Evolutionary conservation across 2,113 vertebrate genomes (phyloP).

Genomic region (Laticauda laticaudata): DNA sequence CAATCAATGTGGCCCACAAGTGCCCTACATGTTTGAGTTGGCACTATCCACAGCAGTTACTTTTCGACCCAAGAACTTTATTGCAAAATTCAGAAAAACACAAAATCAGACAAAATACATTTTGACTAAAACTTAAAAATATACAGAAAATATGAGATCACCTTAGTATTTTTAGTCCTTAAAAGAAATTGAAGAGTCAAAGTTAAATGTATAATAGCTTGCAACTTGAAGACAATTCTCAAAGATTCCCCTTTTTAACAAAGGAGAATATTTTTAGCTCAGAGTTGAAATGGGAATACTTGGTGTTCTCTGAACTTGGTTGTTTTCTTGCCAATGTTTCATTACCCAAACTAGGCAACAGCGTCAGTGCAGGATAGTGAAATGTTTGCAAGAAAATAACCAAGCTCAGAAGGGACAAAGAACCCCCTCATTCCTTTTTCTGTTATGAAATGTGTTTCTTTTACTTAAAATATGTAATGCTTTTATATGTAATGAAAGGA

Average conservation of each 20-base stretch:
- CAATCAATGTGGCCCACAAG: neutral
- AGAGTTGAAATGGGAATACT: neutral
- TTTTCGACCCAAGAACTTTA: neutral
- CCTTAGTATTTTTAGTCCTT: neutral
- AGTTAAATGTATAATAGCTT: neutral
- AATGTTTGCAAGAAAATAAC: neutral
- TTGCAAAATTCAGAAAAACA: neutral
- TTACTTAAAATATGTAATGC: neutral
- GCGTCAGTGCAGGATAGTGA: neutral
- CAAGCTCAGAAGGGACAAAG: neutral
- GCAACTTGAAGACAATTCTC: neutral
- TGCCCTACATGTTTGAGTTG: neutral
- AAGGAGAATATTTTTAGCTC: neutral
- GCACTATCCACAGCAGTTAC: neutral
- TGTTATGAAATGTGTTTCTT: neutral
- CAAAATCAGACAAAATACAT: neutral
- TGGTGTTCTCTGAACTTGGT: neutral
- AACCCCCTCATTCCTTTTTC: neutral
- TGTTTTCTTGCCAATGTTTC: neutral
- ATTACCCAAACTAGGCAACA: neutral
- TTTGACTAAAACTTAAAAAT: neutral
- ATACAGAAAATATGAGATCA: neutral
- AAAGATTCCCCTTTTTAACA: neutral
- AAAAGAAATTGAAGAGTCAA: neutral
- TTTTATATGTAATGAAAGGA: neutral